Evolutionary conservation across 2,113 vertebrate genomes (phyloP).

Genomic region (Pituophis catenifer): DNA sequence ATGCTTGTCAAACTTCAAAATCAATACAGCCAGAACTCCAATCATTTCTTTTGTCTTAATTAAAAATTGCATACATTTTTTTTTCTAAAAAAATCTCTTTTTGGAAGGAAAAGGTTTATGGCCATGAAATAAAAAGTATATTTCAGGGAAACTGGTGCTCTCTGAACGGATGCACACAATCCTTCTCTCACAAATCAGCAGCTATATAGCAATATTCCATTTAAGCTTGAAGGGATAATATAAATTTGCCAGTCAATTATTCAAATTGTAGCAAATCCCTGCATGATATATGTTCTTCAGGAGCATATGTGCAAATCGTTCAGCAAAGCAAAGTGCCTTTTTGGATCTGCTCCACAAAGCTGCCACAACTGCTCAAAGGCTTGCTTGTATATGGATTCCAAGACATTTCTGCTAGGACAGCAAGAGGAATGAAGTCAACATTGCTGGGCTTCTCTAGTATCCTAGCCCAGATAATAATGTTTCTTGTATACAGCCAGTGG

Average conservation of each 20-base stretch:
- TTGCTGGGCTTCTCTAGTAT: not conserved
- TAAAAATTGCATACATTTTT: not conserved
- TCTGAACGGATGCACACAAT: not conserved
- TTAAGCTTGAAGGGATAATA: not conserved
- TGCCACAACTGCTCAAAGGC: not conserved
- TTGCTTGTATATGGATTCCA: not conserved
- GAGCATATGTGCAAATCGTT: not conserved
- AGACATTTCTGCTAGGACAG: not conserved
- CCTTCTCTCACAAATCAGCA: not conserved
- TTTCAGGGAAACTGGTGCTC: not conserved
- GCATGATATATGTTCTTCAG: not conserved
- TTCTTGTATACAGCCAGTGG: not conserved
- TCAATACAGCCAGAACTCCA: slow-evolving; percentile 42
- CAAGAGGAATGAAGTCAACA: not conserved
- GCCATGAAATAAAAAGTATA: not conserved
- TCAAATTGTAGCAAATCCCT: not conserved
- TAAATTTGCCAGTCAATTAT: not conserved
- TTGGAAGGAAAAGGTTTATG: not conserved
- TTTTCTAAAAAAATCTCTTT: not conserved
- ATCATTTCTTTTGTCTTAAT: slow-evolving; percentile 11
- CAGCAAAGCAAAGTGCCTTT: not conserved
- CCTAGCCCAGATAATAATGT: not conserved
- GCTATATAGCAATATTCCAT: not conserved
- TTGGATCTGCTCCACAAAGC: not conserved
- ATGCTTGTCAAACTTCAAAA: slow-evolving; percentile 54